Base-by-base conservation (phyloP, 1,140 invertebrate species). In the Mya arenaria region DNA sequence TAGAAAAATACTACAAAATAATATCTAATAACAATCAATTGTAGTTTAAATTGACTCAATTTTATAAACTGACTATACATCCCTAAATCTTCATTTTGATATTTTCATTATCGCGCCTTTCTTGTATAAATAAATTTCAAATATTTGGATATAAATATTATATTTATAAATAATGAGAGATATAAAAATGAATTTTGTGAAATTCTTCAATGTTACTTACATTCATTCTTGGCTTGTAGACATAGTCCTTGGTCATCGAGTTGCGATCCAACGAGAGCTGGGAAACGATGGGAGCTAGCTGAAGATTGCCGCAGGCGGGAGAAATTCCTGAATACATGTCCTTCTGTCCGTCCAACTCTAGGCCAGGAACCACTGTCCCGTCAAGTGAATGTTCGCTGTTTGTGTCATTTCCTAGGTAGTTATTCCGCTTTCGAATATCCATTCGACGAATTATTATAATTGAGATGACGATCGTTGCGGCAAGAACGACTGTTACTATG, bases 381-480 rank as follows among this genome's bases (percentile, higher is more conserved):
- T 66, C 62, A 23, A 44, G 28, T 0, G 75, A 78, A 55, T 55
- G 41, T 25, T 75, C 55, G 56, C 75, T 78, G 30, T 78, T 65
- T 17, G 62, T 55, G 65, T 78, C 75, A 19, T n/a, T 30, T 25
- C 72, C 72, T n/a, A 72, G 58, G 34, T 48, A 78, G 25, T 62
- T 72, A 36, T 84, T 80, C 58, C 58, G 48, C 62, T 86, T 84
- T 58, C 79, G 60, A 32, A 72, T 69, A 68, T 86, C 85, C 63
- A 84, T 66, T 77, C 83, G 63, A 19, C 83, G 81, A 63, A 86
- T 84, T 28, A 86, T 73, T 60, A 84, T 83, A 39, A 86, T 86
- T 25, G 85, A 84, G 1, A 86, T 65, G 1, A 86, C 72, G 69
- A 86, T 86, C 1, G 85, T 83, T 23, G 81, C 82, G 17, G 85